Evolutionary conservation across 2,888 invertebrate genomes (phyloP), one percentile per base, ranked within the genome.

Genomic region (Macrosiphum euphorbiae): DNA sequence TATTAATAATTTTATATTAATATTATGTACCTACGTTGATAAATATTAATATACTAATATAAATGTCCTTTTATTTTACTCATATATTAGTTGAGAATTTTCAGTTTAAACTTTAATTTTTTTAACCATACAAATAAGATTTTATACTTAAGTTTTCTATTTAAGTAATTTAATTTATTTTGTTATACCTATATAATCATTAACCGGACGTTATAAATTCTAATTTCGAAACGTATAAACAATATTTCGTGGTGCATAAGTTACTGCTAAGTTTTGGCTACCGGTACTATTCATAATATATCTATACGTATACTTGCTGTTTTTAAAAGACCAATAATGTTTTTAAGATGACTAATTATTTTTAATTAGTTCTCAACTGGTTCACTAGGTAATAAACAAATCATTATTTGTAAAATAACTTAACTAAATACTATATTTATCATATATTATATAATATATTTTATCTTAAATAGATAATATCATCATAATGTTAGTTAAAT

Each of bases 251-350:
- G 1, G 35, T 55, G 10, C 52, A 28, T 84, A 26, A 91, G 20
- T 85, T 55, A 44, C 41, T 55, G 1, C 44, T 58, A 91, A 85
- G 55, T 86, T 91, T 85, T 58, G n/a, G 28, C 85, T 55, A 91
- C 52, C 8, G n/a, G 41, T 52, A 50, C 13, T 50, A 47, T 84
- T 41, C 35, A 41, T 88, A 55, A 67, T 78, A 90, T 47, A 7
- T 47, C 0, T 41, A 41, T 47, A 50, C 0, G 26, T 88, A 16
- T 44, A 84, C 55, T 41, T n/a, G 52, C 35, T 13, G 52, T 28
- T 84, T 90, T 44, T 55, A 85, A 91, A 91, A 55, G 85, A 91
- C 84, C 44, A 41, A 84, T 41, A 41, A 91, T 78, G 52, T 52
- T 85, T n/a, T 58, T n/a, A 55, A 85, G 44, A 85, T 44, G 44